phyloP scores from a whole-genome alignment of 2,113 vertebrate species.

The Lepisosteus osseus region DNA sequence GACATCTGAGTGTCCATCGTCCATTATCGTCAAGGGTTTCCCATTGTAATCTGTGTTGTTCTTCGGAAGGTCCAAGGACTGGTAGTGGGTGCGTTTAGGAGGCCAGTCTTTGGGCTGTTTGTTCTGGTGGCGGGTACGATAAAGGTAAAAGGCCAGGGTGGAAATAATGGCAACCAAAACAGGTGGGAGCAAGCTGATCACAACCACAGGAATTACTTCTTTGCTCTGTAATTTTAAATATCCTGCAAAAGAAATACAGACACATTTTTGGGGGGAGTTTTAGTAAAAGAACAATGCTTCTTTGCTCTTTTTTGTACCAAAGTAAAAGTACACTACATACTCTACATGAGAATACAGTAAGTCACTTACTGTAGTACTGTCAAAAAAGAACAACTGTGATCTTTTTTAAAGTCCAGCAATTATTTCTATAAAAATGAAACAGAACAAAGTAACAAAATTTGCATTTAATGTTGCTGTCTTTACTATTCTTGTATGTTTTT shows the following conservation, averaged over 20 bases:
- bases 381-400: no score
- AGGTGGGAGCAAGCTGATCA: constrained; percentile 78
- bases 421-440: no score
- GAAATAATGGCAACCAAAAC: constrained; percentile 71
- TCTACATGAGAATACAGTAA: no score
- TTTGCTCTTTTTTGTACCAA: not conserved
- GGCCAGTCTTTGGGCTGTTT: constrained; percentile 68
- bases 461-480: no score
- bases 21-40: constrained; percentile 45
- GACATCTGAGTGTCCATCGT: constrained; percentile 31
- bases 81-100: constrained; percentile 52
- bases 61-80: constrained; percentile 41
- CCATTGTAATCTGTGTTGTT: constrained; percentile 35
- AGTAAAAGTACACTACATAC: no score
- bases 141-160: constrained; percentile 73
- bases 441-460: no score
- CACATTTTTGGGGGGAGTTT: not conserved
- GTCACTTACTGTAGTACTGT: no score
- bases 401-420: no score
- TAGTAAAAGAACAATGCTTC: not conserved
- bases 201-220: constrained; percentile 79
- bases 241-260: constrained; percentile 50
- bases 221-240: constrained; percentile 76
- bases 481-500: no score
- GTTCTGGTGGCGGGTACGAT: constrained; percentile 67